Conservation (phyloP, 53 echinoderm and acorn worm genomes). For the Paracentrotus lividus region DNA sequence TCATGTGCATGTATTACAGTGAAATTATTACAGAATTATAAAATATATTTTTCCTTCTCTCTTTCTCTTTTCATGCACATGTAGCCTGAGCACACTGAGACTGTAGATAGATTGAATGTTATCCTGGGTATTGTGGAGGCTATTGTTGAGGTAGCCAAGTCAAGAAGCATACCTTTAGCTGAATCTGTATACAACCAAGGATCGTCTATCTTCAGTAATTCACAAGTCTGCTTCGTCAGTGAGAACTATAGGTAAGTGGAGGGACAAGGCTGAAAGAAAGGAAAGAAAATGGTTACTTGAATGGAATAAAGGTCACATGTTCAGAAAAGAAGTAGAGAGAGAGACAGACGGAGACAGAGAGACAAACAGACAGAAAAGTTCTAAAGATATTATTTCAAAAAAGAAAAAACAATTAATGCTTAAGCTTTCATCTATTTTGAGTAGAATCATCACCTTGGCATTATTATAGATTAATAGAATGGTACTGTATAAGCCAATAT, state of each 20-base stretch:
- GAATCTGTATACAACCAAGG: constrained; percentile 88
- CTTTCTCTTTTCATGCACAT: background rate
- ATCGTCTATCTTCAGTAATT: constrained; percentile 64
- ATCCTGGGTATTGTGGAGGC: constrained; percentile 92
- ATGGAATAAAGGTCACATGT: too few species aligned
- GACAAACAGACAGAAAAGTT: background rate
- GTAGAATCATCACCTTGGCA: too few species aligned
- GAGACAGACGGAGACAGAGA: background rate
- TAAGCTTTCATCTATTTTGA: too few species aligned
- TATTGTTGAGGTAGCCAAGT: constrained; percentile 88
- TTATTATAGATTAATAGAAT: too few species aligned
- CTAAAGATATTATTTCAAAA: too few species aligned
- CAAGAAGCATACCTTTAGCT: constrained; percentile 85
- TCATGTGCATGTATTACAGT: too few species aligned
- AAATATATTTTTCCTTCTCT: background rate
- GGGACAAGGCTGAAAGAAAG: too few species aligned
- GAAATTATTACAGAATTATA: too few species aligned
- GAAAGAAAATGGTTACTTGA: too few species aligned
- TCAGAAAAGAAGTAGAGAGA: background rate
- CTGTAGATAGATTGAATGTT: constrained; percentile 88
- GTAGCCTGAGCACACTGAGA: constrained; percentile 98
- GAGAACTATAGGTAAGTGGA: constrained; percentile 86
- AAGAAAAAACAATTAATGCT: too few species aligned
- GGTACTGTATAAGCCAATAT: too few species aligned
- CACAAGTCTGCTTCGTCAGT: constrained; percentile 92